These are phyloP conservation scores for Hoplodrina ambigua DNA, from an alignment of 2,888 invertebrate genomes.

Conservation along the genomic window DNA sequence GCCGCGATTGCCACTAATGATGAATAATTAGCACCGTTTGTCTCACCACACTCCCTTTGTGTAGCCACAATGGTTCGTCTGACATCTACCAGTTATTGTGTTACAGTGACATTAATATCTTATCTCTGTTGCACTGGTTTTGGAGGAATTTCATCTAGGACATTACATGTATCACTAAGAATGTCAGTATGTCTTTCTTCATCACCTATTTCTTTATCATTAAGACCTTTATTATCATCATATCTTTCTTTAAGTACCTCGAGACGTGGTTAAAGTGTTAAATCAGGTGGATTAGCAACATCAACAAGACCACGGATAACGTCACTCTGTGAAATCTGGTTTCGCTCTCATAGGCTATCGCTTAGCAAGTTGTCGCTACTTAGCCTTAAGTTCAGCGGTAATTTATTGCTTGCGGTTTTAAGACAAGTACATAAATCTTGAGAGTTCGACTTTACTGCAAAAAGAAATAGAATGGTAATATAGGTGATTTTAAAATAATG, in stretches of 20 bases:
- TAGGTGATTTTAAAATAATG: constrained; percentile 29
- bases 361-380: constrained; percentile 61
- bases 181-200: not conserved
- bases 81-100: constrained; percentile 66
- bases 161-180: constrained; percentile 1
- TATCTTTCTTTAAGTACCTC: constrained; percentile 9
- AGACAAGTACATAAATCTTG: constrained; percentile 59
- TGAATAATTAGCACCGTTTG: constrained; percentile 82
- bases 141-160: constrained; percentile 23
- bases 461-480: constrained; percentile 44
- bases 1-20: constrained; percentile 76
- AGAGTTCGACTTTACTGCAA: constrained; percentile 30
- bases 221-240: not conserved
- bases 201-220: not conserved
- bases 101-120: constrained; percentile 64
- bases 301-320: constrained; percentile 39
- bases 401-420: constrained; percentile 58
- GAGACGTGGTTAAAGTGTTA: constrained; percentile 12
- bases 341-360: constrained; percentile 52
- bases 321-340: constrained; percentile 49
- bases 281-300: constrained; percentile 36
- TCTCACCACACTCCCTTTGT: constrained; percentile 75
- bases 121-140: constrained; percentile 52
- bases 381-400: constrained; percentile 59
- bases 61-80: constrained; percentile 61